A percentile compares a stretch with the other conserved stretches of the same genome.
These are phyloP conservation scores for Procambarus clarkii DNA, from an alignment of 1,140 invertebrate species.

Conservation along the genomic window DNA sequence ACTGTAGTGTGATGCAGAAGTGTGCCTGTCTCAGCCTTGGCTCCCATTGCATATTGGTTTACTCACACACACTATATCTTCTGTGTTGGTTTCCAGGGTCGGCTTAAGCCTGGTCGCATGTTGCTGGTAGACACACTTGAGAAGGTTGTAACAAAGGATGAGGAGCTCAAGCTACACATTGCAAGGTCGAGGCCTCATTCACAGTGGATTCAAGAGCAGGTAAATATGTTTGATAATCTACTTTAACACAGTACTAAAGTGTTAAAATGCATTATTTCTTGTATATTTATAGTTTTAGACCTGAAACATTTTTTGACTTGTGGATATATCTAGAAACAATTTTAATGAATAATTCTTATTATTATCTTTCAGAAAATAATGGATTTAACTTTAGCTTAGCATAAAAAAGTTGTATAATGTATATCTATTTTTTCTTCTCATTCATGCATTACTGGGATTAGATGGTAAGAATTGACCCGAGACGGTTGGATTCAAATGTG, in stretches of 20 bases:
- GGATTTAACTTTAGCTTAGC: no score
- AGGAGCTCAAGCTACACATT: conserved; percentile 93
- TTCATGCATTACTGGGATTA: conserved; percentile 46
- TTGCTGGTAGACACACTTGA: conserved; percentile 95
- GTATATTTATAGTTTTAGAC: no score
- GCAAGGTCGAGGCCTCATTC: conserved; percentile 90
- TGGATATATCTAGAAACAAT: no score
- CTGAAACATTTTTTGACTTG: no score
- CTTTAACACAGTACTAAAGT: background rate
- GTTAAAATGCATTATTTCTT: no score
- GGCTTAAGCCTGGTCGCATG: conserved; percentile 98
- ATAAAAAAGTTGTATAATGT: background rate
- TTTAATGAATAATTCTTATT: no score
- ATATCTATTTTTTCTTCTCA: conserved; percentile 23
- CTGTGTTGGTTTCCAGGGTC: conserved; percentile 84
- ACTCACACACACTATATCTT: conserved; percentile 33
- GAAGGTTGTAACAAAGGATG: conserved; percentile 94
- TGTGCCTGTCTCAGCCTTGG: conserved; percentile 55
- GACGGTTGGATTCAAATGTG: background rate
- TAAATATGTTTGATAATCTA: conserved; percentile 75
- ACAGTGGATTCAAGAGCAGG: conserved; percentile 94
- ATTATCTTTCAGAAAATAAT: no score
- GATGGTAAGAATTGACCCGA: conserved; percentile 44
- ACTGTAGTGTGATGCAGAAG: conserved; percentile 6
- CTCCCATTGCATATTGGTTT: background rate